Percentiles rank a stretch among this genome's conserved stretches.
Conservation (phyloP, 2,797 vertebrate genomes). For the Eulemur rubriventer region DNA sequence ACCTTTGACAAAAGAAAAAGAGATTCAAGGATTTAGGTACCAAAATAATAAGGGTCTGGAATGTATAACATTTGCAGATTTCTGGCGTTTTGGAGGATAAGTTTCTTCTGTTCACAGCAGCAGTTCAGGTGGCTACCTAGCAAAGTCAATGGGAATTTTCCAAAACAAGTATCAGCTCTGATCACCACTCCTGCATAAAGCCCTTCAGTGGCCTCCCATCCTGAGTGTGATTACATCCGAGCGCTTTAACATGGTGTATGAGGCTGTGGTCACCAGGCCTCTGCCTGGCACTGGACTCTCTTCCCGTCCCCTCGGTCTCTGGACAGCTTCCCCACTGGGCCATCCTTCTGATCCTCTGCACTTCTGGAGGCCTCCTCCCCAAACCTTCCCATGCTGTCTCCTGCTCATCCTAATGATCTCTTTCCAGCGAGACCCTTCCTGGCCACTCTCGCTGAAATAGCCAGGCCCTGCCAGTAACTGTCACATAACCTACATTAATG, state of each 20-base stretch:
- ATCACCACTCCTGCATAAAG: not conserved
- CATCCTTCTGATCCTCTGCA: not conserved
- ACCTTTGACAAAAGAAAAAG: not conserved
- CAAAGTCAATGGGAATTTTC: not conserved
- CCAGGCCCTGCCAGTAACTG: not conserved
- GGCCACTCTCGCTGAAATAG: not conserved
- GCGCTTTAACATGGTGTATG: fast-evolving
- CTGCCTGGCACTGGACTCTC: not conserved
- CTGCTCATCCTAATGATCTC: not conserved
- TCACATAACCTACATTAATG: not conserved
- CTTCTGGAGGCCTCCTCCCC: not conserved
- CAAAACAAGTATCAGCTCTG: not conserved
- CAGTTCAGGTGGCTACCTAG: not conserved
- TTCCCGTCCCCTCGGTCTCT: not conserved
- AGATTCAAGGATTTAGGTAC: not conserved
- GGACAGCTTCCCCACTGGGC: not conserved
- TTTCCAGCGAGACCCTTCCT: not conserved
- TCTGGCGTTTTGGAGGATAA: not conserved
- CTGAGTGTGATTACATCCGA: not conserved
- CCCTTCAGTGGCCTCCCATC: not conserved
- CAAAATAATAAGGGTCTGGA: not conserved
- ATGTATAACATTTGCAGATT: not conserved
- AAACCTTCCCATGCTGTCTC: not conserved
- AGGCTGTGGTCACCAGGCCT: not conserved
- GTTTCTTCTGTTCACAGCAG: not conserved